A percentile compares a stretch with the other conserved stretches of the same genome.
phyloP scores from a whole-genome alignment of 2,797 vertebrate genomes.

The Neoniphon sammara region DNA sequence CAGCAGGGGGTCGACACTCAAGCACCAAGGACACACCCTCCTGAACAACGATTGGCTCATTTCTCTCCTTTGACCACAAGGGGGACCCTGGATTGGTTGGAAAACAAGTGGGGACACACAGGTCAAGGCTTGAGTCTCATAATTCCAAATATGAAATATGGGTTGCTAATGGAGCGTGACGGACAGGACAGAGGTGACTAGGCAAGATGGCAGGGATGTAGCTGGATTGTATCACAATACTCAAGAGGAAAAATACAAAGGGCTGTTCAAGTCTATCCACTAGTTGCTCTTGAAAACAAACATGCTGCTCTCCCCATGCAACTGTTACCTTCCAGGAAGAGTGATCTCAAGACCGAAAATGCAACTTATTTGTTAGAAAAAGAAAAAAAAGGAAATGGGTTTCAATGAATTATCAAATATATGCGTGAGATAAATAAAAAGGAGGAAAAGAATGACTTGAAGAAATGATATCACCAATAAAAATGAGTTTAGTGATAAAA shows the following conservation, averaged over 20 bases:
- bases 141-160: constrained; percentile 27
- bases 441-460: constrained; percentile 8
- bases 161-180: constrained; percentile 29
- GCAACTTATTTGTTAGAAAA: constrained; percentile 68
- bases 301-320: constrained; percentile 56
- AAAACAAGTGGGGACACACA: constrained; percentile 10
- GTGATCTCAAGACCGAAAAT: constrained; percentile 74
- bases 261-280: constrained; percentile 35
- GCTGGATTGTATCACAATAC: constrained; percentile 25
- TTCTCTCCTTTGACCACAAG: constrained; percentile 96
- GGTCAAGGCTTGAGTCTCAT: constrained; percentile 15
- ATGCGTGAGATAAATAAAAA: constrained; percentile 24
- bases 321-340: constrained; percentile 76
- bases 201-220: constrained; percentile 44
- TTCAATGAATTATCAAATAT: constrained; percentile 30
- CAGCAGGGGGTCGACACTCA: constrained; percentile 91
- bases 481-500: not conserved
- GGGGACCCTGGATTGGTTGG: constrained; percentile 87
- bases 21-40: constrained; percentile 90
- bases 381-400: constrained; percentile 37
- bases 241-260: constrained; percentile 46
- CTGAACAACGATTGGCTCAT: constrained; percentile 86
- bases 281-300: constrained; percentile 8
- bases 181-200: constrained; percentile 43
- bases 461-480: not conserved